Evolutionary conservation across 2,113 vertebrate species (phyloP), one percentile per base, ranked within the genome.

Genomic region (Rhinoderma darwinii): DNA sequence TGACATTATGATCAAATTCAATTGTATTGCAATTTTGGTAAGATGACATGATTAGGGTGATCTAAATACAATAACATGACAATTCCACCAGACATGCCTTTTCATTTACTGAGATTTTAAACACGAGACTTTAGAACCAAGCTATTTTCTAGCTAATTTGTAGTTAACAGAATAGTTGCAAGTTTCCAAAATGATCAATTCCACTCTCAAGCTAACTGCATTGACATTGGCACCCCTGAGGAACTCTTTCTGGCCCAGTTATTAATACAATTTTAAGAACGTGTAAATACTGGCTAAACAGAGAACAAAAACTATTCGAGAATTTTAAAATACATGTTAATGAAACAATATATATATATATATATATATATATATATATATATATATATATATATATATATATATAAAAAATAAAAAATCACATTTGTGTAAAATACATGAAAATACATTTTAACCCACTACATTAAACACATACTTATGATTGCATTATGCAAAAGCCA

Each of bases 381-480:
- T n/a, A n/a, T n/a, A n/a, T n/a, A n/a, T n/a, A n/a, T n/a, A n/a
- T n/a, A n/a, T n/a, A n/a, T n/a, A n/a, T n/a, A n/a, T n/a, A n/a
- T n/a, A n/a, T n/a, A n/a, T n/a, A n/a, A n/a, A n/a, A n/a, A n/a
- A n/a, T n/a, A n/a, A 80, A 80, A 90, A 96, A 95, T 97, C 97
- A 97, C 96, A 96, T 96, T 96, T 96, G 95, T 95, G 94, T 96
- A 94, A 96, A 96, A 95, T 94, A 98, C 94, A 96, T 22, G 95
- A 95, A 95, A 94, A 96, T 95, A 93, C 94, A 93, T 95, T 91
- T 94, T 94, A 96, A 92, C 95, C 94, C 94, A 96, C 94, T 96
- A 95, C 86, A 95, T 96, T 96, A 92, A 94, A 94, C 90, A 93
- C 92, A 92, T 94, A 94, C 92, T 94, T 93, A 95, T 96, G 95